phyloP scores from a whole-genome alignment of 2,888 invertebrate species.

The Camponotus fellah region DNA sequence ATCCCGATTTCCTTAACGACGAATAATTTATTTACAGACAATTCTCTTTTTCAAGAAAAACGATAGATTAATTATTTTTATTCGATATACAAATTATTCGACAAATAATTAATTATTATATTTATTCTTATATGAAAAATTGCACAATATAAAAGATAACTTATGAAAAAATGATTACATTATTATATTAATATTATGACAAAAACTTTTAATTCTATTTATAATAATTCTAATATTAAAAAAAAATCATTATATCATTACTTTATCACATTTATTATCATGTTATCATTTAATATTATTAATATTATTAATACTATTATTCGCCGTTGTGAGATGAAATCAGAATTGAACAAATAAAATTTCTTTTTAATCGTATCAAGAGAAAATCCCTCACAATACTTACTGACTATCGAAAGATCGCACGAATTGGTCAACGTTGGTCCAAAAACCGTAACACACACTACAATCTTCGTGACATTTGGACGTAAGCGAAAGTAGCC shows the following conservation, averaged over 20 bases:
- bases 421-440: slow-evolving; percentile 7
- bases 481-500: slow-evolving; percentile 35
- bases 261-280: background rate
- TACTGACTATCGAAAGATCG: slow-evolving; percentile 2
- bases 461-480: slow-evolving; percentile 42
- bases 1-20: background rate
- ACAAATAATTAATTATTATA: background rate
- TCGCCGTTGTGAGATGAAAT: background rate
- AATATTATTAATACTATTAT: background rate
- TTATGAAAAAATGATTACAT: background rate
- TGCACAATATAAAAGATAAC: background rate
- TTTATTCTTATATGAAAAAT: background rate
- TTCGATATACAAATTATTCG: background rate
- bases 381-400: slow-evolving; percentile 30
- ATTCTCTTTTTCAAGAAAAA: background rate
- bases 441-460: slow-evolving; percentile 46
- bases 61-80: background rate
- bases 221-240: background rate
- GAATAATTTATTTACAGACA: slow-evolving; percentile 26
- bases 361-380: background rate
- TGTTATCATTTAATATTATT: background rate
- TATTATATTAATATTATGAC: background rate
- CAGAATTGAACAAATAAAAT: no score
- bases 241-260: background rate
- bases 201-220: background rate